These are phyloP conservation scores for Drosophila sulfurigaster DNA, from an alignment of 1,140 invertebrate species.

Conservation along the genomic window DNA sequence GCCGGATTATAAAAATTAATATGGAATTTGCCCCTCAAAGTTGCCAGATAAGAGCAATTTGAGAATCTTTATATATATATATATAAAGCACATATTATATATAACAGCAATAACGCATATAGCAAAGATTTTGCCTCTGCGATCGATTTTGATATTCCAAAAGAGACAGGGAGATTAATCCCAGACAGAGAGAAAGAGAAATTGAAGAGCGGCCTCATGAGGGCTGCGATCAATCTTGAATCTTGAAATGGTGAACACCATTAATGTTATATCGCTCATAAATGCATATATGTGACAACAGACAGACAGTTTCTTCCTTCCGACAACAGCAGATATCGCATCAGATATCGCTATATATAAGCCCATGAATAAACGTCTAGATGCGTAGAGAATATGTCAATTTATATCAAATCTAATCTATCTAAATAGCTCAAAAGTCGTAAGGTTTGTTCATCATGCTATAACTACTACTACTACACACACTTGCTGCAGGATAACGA, in stretches of 20 bases:
- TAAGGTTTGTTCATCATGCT: slow-evolving; percentile 70
- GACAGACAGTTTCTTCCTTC: slow-evolving; percentile 61
- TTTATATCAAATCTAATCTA: slow-evolving; percentile 46
- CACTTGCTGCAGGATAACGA: slow-evolving; percentile 69
- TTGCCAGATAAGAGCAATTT: slow-evolving; percentile 53
- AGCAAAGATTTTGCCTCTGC: slow-evolving; percentile 62
- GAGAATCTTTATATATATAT: slow-evolving; percentile 51
- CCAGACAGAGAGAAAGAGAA: slow-evolving; percentile 24
- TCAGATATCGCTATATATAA: slow-evolving; percentile 31
- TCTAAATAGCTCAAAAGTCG: slow-evolving; percentile 54
- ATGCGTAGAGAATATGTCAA: slow-evolving; percentile 46
- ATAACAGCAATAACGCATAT: slow-evolving; percentile 55
- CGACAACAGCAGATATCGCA: slow-evolving; percentile 37
- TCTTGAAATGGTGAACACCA: slow-evolving; percentile 22
- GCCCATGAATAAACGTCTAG: slow-evolving; percentile 29
- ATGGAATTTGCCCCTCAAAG: slow-evolving; percentile 63
- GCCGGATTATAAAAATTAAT: slow-evolving; percentile 63
- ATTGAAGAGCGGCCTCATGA: slow-evolving; percentile 7
- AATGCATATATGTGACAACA: slow-evolving; percentile 36
- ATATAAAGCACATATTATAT: slow-evolving; percentile 50
- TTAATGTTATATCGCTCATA: slow-evolving; percentile 42
- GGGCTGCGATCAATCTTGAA: slow-evolving; percentile 33
- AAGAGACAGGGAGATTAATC: slow-evolving; percentile 19
- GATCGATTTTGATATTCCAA: slow-evolving; percentile 29
- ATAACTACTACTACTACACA: slow-evolving; percentile 57